Evolutionary conservation across 2,888 invertebrate genomes (phyloP), one percentile per base, ranked within the genome.

Genomic region (Flabesymbios commensalis): DNA sequence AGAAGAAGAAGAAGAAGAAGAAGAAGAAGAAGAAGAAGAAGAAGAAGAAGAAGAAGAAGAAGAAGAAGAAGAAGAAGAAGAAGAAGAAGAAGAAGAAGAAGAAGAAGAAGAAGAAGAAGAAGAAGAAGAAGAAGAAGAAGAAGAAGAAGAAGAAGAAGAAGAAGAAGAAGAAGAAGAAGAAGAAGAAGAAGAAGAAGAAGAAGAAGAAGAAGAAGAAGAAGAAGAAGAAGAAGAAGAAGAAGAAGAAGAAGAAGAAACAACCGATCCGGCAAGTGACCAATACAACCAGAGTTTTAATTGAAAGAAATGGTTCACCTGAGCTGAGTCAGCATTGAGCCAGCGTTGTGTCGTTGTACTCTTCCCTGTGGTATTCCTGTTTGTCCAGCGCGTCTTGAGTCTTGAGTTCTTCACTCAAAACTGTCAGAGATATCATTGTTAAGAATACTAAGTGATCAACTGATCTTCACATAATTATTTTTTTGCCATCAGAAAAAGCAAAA

Each of bases 121-220:
- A 43, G 55, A 43, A 36, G 39, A 14, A 45, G 56, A 32, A 19
- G 42, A 28, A n/a, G 43, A 31, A 4, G 42, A 39, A n/a, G 43
- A 29, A 28, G 3, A 41, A 31, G 29, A 31, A 26, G 41, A 59
- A 17, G 32, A 42, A 19, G 57, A 36, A 4, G 28, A 28, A 32
- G 42, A 59, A 19, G 19, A 28, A 28, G 59, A 59, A 22, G 32
- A 7, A 57, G 41, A 59, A 31, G 29, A 31, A 26, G 57, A 59
- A n/a, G 5, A 31, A 26, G 57, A 26, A 19, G 31, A 58, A 3
- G 29, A 41, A 29, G 45, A 29, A 5, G 42, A 41, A n/a, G 32
- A 29, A 28, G 26, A 24, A 24, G 24, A 3, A 19, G 57, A 29
- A 5, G 29, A 43, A 41, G 41, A 42, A 29, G 22, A 58, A 19